These are phyloP conservation scores for Cataglyphis livida DNA, from an alignment of 2,888 invertebrate genomes.

Conservation along the genomic window DNA sequence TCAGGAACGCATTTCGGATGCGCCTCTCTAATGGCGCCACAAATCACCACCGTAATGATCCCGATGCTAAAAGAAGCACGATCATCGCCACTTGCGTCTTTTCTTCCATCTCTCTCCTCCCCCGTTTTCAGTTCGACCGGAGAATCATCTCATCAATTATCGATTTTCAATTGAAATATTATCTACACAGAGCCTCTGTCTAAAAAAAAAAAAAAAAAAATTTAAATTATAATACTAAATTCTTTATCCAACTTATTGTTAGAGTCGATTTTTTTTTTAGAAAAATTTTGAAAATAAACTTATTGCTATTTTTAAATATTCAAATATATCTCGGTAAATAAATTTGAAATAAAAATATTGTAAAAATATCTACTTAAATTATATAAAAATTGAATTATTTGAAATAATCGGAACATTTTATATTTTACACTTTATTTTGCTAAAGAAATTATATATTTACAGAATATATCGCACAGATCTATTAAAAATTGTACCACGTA, in stretches of 20 bases:
- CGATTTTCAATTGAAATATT: slow-evolving; percentile 38
- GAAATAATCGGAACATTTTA: not conserved
- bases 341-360: not conserved
- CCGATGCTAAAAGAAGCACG: slow-evolving; percentile 42
- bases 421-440: not conserved
- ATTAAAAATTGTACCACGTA: not conserved
- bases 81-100: slow-evolving; percentile 37
- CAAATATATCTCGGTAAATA: not conserved
- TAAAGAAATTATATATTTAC: not conserved
- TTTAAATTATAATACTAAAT: not conserved
- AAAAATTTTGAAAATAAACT: not conserved
- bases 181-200: not conserved
- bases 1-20: slow-evolving; percentile 49
- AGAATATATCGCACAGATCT: not conserved
- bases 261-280: not conserved
- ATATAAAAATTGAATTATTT: not conserved
- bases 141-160: slow-evolving; percentile 37
- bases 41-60: slow-evolving; percentile 53
- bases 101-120: not conserved
- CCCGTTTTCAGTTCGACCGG: not conserved
- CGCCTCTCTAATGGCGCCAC: slow-evolving; percentile 47
- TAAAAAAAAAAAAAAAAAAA: not conserved
- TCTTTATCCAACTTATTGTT: not conserved
- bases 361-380: not conserved
- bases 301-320: not conserved